Conservation (phyloP, 2,888 invertebrate species). For the Meteorus cinctellus region DNA sequence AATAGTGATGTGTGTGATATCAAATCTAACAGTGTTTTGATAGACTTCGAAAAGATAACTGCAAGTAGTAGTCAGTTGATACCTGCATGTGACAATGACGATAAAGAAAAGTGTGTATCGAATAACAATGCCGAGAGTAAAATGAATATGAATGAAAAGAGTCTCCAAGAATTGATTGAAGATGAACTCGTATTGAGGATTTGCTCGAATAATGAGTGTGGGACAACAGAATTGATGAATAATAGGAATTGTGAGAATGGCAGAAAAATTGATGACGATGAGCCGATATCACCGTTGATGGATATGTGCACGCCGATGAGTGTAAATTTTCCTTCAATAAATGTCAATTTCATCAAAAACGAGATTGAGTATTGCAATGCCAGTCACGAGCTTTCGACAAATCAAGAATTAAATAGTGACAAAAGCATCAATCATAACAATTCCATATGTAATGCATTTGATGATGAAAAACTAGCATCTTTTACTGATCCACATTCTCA, state of each 20-base stretch:
- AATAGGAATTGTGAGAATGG: slow-evolving; percentile 14
- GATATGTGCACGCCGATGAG: slow-evolving; percentile 62
- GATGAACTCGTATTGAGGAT: slow-evolving; percentile 69
- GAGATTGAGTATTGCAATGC: slow-evolving; percentile 64
- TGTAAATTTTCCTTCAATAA: slow-evolving; percentile 59
- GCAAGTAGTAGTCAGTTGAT: slow-evolving; percentile 70
- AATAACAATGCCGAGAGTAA: slow-evolving; percentile 67
- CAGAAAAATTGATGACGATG: slow-evolving; percentile 37
- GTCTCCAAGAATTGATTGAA: slow-evolving; percentile 70
- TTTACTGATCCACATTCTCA: no score
- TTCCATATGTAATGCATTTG: background rate
- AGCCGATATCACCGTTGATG: slow-evolving; percentile 61
- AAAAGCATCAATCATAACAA: background rate
- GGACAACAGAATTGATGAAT: slow-evolving; percentile 41
- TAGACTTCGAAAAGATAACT: slow-evolving; percentile 70
- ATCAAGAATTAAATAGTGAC: slow-evolving; percentile 56
- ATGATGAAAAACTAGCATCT: background rate
- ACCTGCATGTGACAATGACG: slow-evolving; percentile 66
- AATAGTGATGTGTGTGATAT: slow-evolving; percentile 69
- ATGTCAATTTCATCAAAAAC: slow-evolving; percentile 64
- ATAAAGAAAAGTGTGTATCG: slow-evolving; percentile 63
- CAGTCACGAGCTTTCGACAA: slow-evolving; percentile 61
- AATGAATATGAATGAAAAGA: slow-evolving; percentile 67
- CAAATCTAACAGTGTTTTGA: slow-evolving; percentile 73
- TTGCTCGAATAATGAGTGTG: slow-evolving; percentile 55